Evolutionary conservation across 2,888 invertebrate genomes (phyloP), one percentile per base, ranked within the genome.

Genomic region (Saturnia japonica): DNA sequence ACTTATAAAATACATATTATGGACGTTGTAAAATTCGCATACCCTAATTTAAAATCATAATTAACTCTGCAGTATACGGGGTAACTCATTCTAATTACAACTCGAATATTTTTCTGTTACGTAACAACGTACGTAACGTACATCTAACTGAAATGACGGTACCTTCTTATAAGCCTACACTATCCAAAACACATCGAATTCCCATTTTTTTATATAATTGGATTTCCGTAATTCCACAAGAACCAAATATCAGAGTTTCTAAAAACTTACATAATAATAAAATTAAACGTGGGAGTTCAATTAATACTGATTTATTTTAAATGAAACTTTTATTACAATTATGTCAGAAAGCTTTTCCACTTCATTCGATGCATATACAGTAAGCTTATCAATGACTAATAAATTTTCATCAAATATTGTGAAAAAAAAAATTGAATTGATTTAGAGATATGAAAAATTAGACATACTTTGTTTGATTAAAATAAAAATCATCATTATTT

Each of bases 1-100:
- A 72, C 74, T 68, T 73, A 69, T 64, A 74, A 79, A 79, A 76
- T 80, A 78, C 80, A 57, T 57, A 34, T 42, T 71, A 68, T 83
- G 80, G 82, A 82, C 80, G 78, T 78, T 82, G 85, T 88, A 89
- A 89, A 86, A 89, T 86, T 87, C 86, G 82, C 79, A 82, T 85
- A 81, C 86, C 86, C 85, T 84, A 90, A 91, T 91, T 91, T 91
- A 91, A 91, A 91, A 90, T 85, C 89, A 88, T 91, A 91, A 91
- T 91, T 90, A 91, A 89, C 87, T 80, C 82, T 77, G 85, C 86
- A 90, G 88, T 90, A 90, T 91, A 86, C 87, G 85, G 88, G 80
- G 84, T 83, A 82, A 87, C 88, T 90, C 89, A 91, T 87, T 87
- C 79, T 85, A 90, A 89, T 91, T 90, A 90, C 40, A 11, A 64